Evolutionary conservation across 1,140 invertebrate genomes (phyloP).

Genomic region (Habropoda laboriosa): DNA sequence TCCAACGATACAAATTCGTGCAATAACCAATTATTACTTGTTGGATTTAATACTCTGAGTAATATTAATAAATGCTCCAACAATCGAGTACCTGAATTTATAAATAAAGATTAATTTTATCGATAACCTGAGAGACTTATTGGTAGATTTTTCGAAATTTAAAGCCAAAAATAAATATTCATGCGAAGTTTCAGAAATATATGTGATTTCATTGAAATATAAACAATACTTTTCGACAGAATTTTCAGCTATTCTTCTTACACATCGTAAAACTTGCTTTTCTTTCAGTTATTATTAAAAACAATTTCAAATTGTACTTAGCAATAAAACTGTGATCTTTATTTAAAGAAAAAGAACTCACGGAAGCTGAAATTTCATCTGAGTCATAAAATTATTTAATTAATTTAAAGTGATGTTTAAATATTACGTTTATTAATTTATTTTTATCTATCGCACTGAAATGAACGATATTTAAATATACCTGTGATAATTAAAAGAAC

Average conservation of each 20-base stretch:
- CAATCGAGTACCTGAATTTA: conserved; percentile 1
- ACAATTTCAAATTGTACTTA: too few species aligned
- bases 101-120: not conserved
- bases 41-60: not conserved
- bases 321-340: not conserved
- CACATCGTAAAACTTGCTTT: not conserved
- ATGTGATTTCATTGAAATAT: too few species aligned
- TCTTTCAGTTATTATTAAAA: not conserved
- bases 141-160: not conserved
- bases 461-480: not conserved
- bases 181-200: not conserved
- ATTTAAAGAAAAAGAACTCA: too few species aligned
- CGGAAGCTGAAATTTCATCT: too few species aligned
- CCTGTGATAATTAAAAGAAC: too few species aligned
- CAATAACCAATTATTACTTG: not conserved
- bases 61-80: not conserved
- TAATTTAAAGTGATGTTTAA: not conserved
- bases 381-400: not conserved
- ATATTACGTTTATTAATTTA: not conserved
- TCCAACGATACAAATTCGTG: too few species aligned
- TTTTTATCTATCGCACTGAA: not conserved
- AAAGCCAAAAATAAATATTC: not conserved
- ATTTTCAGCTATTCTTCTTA: not conserved
- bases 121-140: not conserved
- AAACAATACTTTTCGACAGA: not conserved